Base-by-base conservation (phyloP, 2,888 invertebrate genomes). In the Hydroisotoma schaefferi region DNA sequence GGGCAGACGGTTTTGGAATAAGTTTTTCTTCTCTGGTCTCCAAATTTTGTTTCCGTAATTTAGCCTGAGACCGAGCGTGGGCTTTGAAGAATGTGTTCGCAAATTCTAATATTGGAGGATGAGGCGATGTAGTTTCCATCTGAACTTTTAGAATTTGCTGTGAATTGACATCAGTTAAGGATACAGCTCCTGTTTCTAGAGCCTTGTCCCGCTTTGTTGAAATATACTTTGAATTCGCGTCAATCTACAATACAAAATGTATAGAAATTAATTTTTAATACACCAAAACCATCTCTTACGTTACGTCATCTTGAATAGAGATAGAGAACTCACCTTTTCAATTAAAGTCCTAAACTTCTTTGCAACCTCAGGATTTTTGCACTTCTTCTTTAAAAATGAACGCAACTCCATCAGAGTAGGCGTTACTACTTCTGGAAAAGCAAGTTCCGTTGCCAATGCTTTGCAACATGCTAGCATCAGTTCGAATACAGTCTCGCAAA, bases 381-480 rank as follows among this genome's bases (percentile, higher is more conserved):
- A 70, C 5, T 62, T 54, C n/a, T 69, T 70, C 48, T 72, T 72
- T n/a, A 72, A 22, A 53, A 72, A 72, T 25, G 62, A 46, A 56
- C 63, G 67, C 29, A 72, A 29, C n/a, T 60, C 61, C 38, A 72
- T 68, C 4, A 69, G 38, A n/a, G 69, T 67, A 2, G 70, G 72
- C n/a, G 62, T 65, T 1, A 70, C 60, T 18, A 69, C 63, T 67
- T 72, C 72, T 6, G 72, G 72, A 40, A 70, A 72, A 0, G 69
- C 61, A 1, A 72, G 43, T 37, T 72, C 70, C 1, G 68, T 71
- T 1, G 59, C 67, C 25, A 70, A 56, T 0, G 67, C 67, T 55
- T 66, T 63, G 38, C 67, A 67, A 27, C 63, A 68, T 12, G 58
- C 55, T 10, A 72, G 55, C 52, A 69, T 58, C 20, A 67, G 55